Conservation (phyloP, 30 jellyfish, hydroid and myxozoan genomes). For the Turritopsis dohrnii region DNA sequence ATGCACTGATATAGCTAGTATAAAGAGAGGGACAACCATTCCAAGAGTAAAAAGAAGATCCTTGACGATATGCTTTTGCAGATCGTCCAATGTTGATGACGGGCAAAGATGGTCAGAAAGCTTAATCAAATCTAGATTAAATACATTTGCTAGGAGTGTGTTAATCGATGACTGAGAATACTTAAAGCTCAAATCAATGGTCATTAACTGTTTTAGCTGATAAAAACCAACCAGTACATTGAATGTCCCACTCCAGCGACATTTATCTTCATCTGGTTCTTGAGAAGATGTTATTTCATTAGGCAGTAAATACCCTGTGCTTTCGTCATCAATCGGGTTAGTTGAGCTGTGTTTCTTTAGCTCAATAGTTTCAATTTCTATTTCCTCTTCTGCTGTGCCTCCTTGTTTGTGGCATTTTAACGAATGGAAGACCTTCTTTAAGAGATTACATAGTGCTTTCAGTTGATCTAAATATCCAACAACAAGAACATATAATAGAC, state of each 20-base stretch:
- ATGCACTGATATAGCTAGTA: neutral
- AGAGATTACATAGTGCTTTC: neutral
- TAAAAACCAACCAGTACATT: neutral
- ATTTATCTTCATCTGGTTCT: neutral
- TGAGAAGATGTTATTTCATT: neutral
- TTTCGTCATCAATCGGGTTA: neutral
- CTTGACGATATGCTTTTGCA: neutral
- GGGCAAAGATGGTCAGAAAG: neutral
- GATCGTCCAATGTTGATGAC: neutral
- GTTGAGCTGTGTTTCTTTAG: neutral
- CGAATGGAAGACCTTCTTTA: neutral
- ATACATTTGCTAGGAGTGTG: neutral
- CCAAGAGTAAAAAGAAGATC: neutral
- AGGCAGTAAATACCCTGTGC: too few relatives aligned
- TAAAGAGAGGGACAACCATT: neutral
- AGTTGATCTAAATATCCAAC: neutral
- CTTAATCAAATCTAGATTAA: neutral
- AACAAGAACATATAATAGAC: neutral
- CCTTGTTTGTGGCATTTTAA: neutral
- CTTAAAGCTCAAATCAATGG: neutral
- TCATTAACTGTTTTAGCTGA: neutral
- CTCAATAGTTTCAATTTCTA: neutral
- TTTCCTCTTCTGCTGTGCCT: too few relatives aligned
- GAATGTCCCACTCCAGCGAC: neutral
- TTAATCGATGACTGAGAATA: neutral